Evolutionary conservation across 2,113 vertebrate species (phyloP), one percentile per base, ranked within the genome.

Genomic region (Sinocyclocheilus maitianheensis): DNA sequence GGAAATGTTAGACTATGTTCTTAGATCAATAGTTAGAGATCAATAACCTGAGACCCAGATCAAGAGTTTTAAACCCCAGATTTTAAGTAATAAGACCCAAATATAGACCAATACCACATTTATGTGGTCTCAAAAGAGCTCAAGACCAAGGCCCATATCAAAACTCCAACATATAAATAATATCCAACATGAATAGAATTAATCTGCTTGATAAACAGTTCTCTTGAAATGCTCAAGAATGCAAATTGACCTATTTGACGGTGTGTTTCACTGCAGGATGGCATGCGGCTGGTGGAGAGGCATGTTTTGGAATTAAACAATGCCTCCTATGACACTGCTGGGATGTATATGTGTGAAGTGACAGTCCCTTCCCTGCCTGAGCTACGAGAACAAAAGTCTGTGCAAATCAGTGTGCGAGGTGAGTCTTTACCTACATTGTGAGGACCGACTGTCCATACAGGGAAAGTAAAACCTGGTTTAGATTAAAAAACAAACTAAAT

Each of bases 331-430:
- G 92, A 95, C 48, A 93, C 76, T 0, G 89, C 93, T 2, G 96
- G 95, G 67, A 93, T 77, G 4, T 97, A 97, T 72, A 88, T 46
- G 84, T 99, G 98, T 60, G 22, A 90, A 26, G 95, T 96, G 5
- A 89, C 90, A 0, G 94, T 92, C 13, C 90, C 91, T 0, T 92
- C 90, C 0, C 86, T 97, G 3, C 92, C 95, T 0, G 95, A 90
- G 18, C 93, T 99, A 93, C 84, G 91, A 83, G 93, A 72, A 55
- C 95, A 75, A 5, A 89, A 87, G 37, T 86, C 91, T 18, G 89
- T 98, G 84, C 46, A 40, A 0, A 88, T 98, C 55, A n/a, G 88
- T 0, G 89, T 99, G 1, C 34, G 90, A 22, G 95, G 97, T 97
- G 90, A 90, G 84, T 63, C 14, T 76, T 40, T 84, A 20, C 24